Evolutionary conservation across 2,888 invertebrate genomes (phyloP).

Genomic region (Macaria liturata): DNA sequence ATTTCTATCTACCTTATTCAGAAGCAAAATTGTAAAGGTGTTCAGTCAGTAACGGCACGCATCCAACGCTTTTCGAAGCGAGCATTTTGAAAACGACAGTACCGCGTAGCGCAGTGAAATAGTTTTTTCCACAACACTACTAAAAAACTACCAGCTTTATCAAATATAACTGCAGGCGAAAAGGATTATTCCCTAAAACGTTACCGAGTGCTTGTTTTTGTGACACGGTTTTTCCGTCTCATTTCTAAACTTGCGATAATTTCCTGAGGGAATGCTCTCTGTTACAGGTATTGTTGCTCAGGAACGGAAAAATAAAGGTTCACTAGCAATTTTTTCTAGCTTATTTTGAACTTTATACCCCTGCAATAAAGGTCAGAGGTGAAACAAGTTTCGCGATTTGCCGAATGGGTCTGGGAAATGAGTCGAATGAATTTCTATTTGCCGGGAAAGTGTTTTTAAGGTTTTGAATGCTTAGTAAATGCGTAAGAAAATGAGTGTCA

Average conservation of each 20-base stretch:
- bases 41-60: too few relatives aligned
- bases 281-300: slow-evolving; percentile 29
- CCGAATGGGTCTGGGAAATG: slow-evolving; percentile 21
- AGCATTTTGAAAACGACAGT: neutral
- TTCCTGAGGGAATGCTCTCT: slow-evolving; percentile 32
- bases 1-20: too few relatives aligned
- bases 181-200: slow-evolving; percentile 14
- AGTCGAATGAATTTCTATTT: slow-evolving; percentile 19
- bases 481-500: slow-evolving; percentile 6
- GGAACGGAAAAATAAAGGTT: slow-evolving; percentile 20
- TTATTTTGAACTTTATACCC: slow-evolving; percentile 13
- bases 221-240: slow-evolving; percentile 31
- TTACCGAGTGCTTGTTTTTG: slow-evolving; percentile 14
- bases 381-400: slow-evolving; percentile 14
- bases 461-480: slow-evolving; percentile 9
- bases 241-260: slow-evolving; percentile 32
- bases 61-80: too few relatives aligned
- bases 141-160: neutral
- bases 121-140: neutral
- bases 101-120: neutral
- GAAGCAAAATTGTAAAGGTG: too few relatives aligned
- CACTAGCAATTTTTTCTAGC: neutral
- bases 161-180: neutral
- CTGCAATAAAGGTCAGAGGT: slow-evolving; percentile 5
- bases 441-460: slow-evolving; percentile 13